These are phyloP conservation scores for Masticophis lateralis DNA, from an alignment of 2,797 vertebrate species.

Conservation along the genomic window DNA sequence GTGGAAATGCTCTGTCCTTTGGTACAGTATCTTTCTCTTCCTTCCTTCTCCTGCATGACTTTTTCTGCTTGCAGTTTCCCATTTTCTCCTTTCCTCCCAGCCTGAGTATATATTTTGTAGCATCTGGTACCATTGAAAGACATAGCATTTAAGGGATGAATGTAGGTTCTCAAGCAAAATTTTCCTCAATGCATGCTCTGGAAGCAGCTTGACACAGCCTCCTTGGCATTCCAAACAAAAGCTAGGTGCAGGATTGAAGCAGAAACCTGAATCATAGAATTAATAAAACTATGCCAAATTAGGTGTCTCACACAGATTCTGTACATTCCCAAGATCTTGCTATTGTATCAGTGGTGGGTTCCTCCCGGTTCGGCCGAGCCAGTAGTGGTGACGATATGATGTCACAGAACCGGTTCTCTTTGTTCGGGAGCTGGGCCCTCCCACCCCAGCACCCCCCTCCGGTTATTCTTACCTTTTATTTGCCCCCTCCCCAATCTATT, in stretches of 20 bases:
- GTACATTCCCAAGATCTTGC: background rate
- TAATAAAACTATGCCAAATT: background rate
- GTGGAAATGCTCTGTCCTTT: constrained; percentile 76
- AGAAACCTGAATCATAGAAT: background rate
- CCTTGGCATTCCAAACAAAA: background rate
- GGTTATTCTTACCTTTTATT: too few relatives aligned
- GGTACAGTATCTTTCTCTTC: constrained; percentile 77
- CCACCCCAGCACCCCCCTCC: too few relatives aligned
- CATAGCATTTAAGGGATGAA: background rate
- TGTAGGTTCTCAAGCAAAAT: background rate
- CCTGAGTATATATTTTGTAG: constrained; percentile 6
- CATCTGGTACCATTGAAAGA: background rate
- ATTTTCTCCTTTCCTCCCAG: background rate
- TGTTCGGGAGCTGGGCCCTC: too few relatives aligned
- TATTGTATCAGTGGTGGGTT: too few relatives aligned
- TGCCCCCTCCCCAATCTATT: too few relatives aligned
- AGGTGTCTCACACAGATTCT: background rate
- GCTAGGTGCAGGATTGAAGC: background rate
- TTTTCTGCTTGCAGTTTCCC: constrained; percentile 23
- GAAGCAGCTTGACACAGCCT: background rate
- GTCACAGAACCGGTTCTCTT: too few relatives aligned
- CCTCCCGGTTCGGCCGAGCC: too few relatives aligned
- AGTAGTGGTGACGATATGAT: too few relatives aligned
- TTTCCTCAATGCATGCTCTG: background rate
- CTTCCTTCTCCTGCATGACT: constrained; percentile 46